A percentile compares a stretch with the other conserved stretches of the same genome.
Conservation (phyloP, 2,113 vertebrate species). For the Microtus pennsylvanicus region DNA sequence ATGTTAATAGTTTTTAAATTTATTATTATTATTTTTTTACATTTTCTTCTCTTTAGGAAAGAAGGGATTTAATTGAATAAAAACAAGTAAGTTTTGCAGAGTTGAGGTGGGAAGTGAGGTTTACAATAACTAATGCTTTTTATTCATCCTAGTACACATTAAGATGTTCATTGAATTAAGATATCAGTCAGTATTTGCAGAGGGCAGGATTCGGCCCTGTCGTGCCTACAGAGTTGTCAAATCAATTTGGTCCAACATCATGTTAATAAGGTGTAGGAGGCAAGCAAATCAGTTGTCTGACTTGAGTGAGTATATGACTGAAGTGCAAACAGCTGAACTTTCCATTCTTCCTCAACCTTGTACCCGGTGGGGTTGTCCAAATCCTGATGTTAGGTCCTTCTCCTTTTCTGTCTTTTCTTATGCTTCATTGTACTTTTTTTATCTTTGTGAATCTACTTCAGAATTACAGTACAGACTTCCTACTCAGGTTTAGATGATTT, state of each 20-base stretch:
- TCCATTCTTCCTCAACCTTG: background rate
- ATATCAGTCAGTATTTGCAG: constrained; percentile 31
- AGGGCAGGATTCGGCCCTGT: background rate
- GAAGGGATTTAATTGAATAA: background rate
- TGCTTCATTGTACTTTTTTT: background rate
- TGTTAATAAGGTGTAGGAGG: constrained; percentile 64
- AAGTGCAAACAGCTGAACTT: background rate
- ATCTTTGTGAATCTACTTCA: background rate
- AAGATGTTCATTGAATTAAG: constrained; percentile 14
- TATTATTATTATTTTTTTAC: background rate
- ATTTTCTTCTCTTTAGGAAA: background rate
- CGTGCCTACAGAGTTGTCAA: constrained; percentile 9
- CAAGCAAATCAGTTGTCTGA: constrained; percentile 21
- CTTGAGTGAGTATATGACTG: constrained; percentile 41
- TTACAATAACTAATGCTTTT: constrained; percentile 35
- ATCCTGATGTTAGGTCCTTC: background rate
- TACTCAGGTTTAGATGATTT: background rate
- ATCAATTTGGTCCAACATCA: constrained; percentile 52
- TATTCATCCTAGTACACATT: background rate
- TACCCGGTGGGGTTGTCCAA: background rate
- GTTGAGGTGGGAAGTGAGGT: background rate
- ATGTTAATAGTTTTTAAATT: background rate
- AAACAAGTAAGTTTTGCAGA: background rate
- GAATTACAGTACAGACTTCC: background rate
- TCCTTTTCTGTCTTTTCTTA: too few species aligned